Percentiles rank a stretch among this genome's conserved stretches.
Conservation (phyloP, 1,140 invertebrate species). For the Drosophila miranda region DNA sequence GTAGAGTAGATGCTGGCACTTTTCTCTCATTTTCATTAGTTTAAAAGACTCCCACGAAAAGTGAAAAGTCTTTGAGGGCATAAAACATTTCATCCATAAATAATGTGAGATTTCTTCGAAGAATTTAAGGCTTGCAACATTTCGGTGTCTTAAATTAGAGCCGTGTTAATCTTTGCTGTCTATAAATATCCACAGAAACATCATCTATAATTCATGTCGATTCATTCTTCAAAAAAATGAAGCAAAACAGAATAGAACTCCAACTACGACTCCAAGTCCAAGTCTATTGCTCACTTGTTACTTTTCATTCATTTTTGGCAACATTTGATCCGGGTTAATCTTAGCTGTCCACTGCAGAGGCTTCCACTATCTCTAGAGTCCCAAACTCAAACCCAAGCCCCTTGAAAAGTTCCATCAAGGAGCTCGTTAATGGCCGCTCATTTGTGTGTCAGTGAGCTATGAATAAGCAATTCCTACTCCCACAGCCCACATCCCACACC, state of each 20-base stretch:
- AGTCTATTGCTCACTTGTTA: too few species aligned
- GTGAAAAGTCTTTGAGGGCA: too few species aligned
- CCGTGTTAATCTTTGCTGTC: not conserved
- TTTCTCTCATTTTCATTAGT: conserved; percentile 55
- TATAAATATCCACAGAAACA: not conserved
- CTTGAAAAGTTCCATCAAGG: conserved; percentile 18
- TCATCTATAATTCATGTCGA: too few species aligned
- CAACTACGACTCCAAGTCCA: too few species aligned
- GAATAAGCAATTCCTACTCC: conserved; percentile 49
- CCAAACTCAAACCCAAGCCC: conserved; percentile 1
- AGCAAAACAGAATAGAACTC: too few species aligned
- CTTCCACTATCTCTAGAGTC: conserved; percentile 5
- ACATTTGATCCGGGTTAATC: conserved; percentile 49
- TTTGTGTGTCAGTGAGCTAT: conserved; percentile 56
- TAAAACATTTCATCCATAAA: conserved; percentile 15
- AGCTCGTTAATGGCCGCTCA: conserved; percentile 53
- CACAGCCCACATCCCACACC: not conserved
- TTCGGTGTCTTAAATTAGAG: too few species aligned
- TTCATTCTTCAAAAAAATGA: too few species aligned
- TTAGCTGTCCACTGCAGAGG: conserved; percentile 34
- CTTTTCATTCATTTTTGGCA: conserved; percentile 1
- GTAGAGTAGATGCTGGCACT: not conserved
- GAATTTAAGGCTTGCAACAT: too few species aligned
- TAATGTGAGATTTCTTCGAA: not conserved
- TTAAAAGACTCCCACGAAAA: conserved; percentile 30